Percentiles rank a stretch among this genome's conserved stretches.
Evolutionary conservation across 2,113 vertebrate genomes (phyloP).

Genomic region (Lasiurus borealis): DNA sequence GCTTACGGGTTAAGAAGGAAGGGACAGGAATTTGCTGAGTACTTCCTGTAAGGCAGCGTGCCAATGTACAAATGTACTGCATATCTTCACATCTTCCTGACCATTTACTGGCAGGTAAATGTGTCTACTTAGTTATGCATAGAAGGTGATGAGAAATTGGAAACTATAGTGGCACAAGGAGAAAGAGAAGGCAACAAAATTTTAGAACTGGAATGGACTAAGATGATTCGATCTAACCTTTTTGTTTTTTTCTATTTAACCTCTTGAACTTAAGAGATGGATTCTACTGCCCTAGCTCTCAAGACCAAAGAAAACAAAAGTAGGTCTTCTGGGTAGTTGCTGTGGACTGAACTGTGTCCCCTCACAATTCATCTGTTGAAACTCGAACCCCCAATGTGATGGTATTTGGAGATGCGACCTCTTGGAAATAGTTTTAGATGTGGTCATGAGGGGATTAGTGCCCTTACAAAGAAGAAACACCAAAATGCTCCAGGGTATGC

Average conservation of each 20-base stretch:
- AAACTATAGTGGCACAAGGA: background rate
- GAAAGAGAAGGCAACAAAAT: background rate
- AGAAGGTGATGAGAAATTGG: background rate
- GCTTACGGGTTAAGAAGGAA: background rate
- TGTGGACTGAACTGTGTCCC: background rate
- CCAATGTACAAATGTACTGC: background rate
- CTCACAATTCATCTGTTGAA: background rate
- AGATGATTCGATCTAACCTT: background rate
- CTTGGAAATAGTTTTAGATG: background rate
- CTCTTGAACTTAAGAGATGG: background rate
- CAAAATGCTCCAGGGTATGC: background rate
- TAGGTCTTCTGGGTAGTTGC: background rate
- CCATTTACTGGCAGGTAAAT: background rate
- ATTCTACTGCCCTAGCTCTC: background rate
- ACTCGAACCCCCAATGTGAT: background rate
- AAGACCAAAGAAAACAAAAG: background rate
- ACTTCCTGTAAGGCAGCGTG: background rate
- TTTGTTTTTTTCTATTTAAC: too few relatives aligned
- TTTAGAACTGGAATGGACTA: background rate
- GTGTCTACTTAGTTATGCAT: background rate
- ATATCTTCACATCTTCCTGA: conserved; percentile 6
- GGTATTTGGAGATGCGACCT: background rate
- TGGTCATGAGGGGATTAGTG: background rate
- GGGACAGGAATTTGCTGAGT: background rate
- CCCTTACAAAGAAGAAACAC: background rate